Base-by-base conservation (phyloP, 1,140 invertebrate species). In the Dendroctonus ponderosae region DNA sequence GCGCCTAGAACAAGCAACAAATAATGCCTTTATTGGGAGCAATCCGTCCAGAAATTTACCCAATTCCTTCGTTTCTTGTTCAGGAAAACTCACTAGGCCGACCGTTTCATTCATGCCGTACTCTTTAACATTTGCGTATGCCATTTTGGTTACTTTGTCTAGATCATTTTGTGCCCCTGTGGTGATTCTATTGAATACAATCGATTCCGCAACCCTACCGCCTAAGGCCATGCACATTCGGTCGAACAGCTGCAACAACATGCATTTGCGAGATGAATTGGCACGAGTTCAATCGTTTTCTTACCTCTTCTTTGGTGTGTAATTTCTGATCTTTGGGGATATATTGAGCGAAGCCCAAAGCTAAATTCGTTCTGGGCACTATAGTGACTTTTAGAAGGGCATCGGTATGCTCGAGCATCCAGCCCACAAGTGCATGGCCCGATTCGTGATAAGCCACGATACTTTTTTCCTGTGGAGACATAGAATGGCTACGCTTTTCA, bases 381-480 rank as follows among this genome's bases (percentile, higher is more conserved):
- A 98, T 97, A 0, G 96, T 90, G 2, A 98, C 93, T 82, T 97
- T 98, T 0, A 98, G 82, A n/a, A 99, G 79, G 11, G 96, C 93
- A 82, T 98, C 94, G 0, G 96, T 96, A 70, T 97, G 88, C 72
- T 96, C 87, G 5, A 98, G 79, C 72, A 99, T 80, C 97, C 97
- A 99, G 6, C 94, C 94, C 8, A 96, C 89, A 0, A 99, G 75
- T 0, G 96, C 96, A 81, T 98, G 96, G 0, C 97, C 97, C 9
- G 94, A 90, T 82, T 99, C 97, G 77, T 99, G 96, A 79, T 93
- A 98, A 0, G 96, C 96, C 0, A 99, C 90, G 11, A 96, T 83
- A 62, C 81, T 80, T 77, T 89, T 90, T 71, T 91, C 89, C 5
- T 80, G 78, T 2, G 84, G 83, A 0, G 87, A 86, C 79, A 92